These are phyloP conservation scores for Enteromius anoplus DNA, from an alignment of 2,797 vertebrate genomes.

Conservation along the genomic window DNA sequence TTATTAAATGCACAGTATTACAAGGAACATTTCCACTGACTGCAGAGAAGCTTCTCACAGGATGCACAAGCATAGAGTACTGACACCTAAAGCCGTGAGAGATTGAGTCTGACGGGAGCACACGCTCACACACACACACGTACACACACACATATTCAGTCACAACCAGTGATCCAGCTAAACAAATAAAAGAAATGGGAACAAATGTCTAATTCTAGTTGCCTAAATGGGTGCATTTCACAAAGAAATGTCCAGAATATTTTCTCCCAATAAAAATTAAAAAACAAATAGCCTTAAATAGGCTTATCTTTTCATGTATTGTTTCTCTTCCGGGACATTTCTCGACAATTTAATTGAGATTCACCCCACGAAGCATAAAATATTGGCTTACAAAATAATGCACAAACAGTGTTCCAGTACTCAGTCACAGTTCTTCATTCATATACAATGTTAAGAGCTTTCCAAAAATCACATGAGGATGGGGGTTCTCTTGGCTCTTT, in stretches of 20 bases:
- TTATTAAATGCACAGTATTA: constrained; percentile 99
- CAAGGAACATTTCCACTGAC: constrained; percentile 97
- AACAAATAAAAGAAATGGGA: constrained; percentile 67
- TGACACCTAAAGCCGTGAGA: constrained; percentile 82
- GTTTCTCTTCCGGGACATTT: background rate
- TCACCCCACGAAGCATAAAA: constrained; percentile 58
- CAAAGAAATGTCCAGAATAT: constrained; percentile 14
- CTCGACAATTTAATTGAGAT: background rate
- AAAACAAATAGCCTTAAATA: constrained; percentile 49
- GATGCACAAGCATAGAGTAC: constrained; percentile 90
- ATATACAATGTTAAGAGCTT: constrained; percentile 63
- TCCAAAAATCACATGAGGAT: constrained; percentile 2
- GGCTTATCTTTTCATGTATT: constrained; percentile 63
- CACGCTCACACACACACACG: constrained; percentile 55
- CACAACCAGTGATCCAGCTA: constrained; percentile 29
- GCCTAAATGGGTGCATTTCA: constrained; percentile 67
- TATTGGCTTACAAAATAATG: constrained; percentile 64
- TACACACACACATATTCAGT: constrained; percentile 45
- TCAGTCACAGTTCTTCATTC: constrained; percentile 87
- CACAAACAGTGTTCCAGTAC: constrained; percentile 84
- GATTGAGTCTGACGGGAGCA: constrained; percentile 79
- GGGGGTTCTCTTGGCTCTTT: constrained; percentile 19
- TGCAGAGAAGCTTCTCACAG: constrained; percentile 95
- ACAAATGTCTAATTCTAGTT: constrained; percentile 61
- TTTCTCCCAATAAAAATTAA: background rate